These are phyloP conservation scores for Chrysocyon brachyurus DNA, from an alignment of 2,797 vertebrate species.

Conservation along the genomic window DNA sequence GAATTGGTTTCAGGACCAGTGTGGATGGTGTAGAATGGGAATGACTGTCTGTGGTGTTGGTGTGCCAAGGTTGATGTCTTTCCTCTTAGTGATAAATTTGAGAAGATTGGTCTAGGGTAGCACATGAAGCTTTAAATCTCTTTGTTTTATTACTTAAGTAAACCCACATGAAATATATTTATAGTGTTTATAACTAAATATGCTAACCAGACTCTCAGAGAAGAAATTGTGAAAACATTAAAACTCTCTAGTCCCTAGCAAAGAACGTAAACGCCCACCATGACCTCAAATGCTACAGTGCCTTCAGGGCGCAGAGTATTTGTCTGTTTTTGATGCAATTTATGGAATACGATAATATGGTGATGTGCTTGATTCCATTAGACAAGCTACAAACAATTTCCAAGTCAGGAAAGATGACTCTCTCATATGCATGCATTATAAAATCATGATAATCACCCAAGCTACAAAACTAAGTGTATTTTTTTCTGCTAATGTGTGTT, in stretches of 20 bases:
- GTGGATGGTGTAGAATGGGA: background rate
- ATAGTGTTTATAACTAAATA: conserved; percentile 1
- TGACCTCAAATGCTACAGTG: background rate
- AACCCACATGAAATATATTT: conserved; percentile 4
- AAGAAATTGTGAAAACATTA: conserved; percentile 41
- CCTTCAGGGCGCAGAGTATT: background rate
- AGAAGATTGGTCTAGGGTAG: background rate
- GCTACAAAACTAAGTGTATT: background rate
- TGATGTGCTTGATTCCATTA: background rate
- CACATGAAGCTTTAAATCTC: conserved; percentile 10
- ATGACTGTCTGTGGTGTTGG: background rate
- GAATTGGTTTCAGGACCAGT: background rate
- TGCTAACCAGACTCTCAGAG: conserved; percentile 4
- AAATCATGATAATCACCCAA: conserved; percentile 23
- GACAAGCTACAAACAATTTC: background rate
- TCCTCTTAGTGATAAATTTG: background rate
- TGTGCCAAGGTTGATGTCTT: background rate
- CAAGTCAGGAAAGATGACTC: background rate
- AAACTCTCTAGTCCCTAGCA: background rate
- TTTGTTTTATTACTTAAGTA: background rate
- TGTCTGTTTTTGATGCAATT: background rate
- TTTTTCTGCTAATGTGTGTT: background rate
- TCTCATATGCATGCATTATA: background rate
- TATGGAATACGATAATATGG: background rate
- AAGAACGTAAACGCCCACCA: background rate